Evolutionary conservation across 1,140 invertebrate species (phyloP), one percentile per base, ranked within the genome.

Genomic region (Zaprionus kolodkinae): DNA sequence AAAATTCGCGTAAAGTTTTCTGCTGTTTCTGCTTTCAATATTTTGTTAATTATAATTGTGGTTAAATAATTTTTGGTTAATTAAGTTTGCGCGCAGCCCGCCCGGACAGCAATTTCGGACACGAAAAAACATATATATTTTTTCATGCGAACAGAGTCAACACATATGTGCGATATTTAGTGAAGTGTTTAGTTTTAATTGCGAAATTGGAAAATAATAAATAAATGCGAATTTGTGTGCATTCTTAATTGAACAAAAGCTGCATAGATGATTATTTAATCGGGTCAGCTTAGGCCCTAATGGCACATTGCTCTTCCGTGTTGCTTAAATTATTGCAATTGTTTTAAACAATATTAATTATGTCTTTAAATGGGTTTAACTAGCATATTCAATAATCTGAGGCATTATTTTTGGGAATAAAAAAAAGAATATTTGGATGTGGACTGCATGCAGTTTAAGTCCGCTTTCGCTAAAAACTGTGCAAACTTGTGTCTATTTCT

Each of bases 21-120:
- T 12, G 27, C 17, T 33, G 15, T 30, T 30, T 5, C 6, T 30
- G 27, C 27, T 0, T 30, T 61, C 55, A 50, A 43, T 57, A 61
- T 82, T 69, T 56, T 64, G 63, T 69, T 82, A 72, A 78, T 85
- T 85, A 85, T 78, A 72, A 76, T 85, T 85, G 81, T 65, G 81
- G 78, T 54, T 40, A 78, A 81, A 85, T 85, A 85, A 78, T 81
- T 78, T 76, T 78, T 67, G 75, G 52, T 64, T 81, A 79, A 86
- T 86, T 86, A 87, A 73, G 69, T 70, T 82, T 64, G 10, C 43
- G 56, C 69, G 48, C 57, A 36, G 45, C 35, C 21, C 36, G 45
- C 35, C 21, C 36, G 30, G 4, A 3, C 62, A 63, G 38, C 17
- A 54, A 21, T 55, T 66, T 6, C 17, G 30, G 21, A 6, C 6